phyloP scores from a whole-genome alignment of 2,888 invertebrate genomes.

The Eledone cirrhosa region DNA sequence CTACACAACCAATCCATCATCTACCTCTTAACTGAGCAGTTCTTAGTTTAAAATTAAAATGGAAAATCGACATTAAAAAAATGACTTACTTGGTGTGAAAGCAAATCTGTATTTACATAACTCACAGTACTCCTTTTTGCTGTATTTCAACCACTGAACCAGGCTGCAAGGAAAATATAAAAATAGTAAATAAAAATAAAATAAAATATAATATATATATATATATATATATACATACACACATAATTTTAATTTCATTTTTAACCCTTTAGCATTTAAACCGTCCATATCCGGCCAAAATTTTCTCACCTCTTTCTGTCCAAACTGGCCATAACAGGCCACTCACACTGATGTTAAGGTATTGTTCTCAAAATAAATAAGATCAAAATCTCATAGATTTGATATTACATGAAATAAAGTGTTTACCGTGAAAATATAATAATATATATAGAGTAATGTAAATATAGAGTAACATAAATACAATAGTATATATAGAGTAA shows the following conservation, averaged over 20 bases:
- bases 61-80: neutral
- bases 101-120: conserved; percentile 96
- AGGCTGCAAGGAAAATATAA: conserved; percentile 71
- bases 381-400: too few species aligned
- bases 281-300: too few species aligned
- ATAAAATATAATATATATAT: neutral
- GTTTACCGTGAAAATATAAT: conserved; percentile 30
- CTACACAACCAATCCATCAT: too few species aligned
- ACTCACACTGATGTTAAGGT: too few species aligned
- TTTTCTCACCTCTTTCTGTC: too few species aligned
- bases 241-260: too few species aligned
- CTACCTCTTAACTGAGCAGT: neutral
- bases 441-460: too few species aligned
- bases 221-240: too few species aligned
- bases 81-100: conserved; percentile 84
- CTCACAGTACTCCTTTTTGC: conserved; percentile 98
- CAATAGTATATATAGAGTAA: conserved; percentile 40
- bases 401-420: too few species aligned
- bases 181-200: neutral
- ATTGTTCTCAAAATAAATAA: too few species aligned
- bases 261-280: too few species aligned
- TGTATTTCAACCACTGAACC: conserved; percentile 99
- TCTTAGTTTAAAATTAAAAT: neutral
- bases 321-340: too few species aligned
- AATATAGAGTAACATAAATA: neutral